Conservation (phyloP, 2,113 vertebrate species). For the Coptodon rendalli region DNA sequence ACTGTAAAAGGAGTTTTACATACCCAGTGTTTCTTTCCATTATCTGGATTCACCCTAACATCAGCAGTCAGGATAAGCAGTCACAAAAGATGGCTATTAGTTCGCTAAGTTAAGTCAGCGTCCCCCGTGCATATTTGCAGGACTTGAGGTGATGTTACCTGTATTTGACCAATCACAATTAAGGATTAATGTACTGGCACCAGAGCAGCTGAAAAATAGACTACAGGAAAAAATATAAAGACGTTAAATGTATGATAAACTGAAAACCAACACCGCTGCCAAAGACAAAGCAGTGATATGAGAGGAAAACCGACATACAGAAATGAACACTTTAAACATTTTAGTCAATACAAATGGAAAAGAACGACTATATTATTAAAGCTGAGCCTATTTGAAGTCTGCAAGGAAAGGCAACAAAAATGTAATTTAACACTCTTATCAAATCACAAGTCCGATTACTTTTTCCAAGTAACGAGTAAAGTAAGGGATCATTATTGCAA, state of each 20-base stretch:
- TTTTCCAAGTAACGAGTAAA: no score
- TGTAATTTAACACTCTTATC: not conserved
- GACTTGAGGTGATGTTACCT: not conserved
- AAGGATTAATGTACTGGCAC: not conserved
- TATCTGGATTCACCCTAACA: not conserved
- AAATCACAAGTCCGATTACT: not conserved
- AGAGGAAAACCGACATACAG: not conserved
- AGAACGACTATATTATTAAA: accelerated
- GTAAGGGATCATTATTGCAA: no score
- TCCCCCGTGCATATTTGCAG: not conserved
- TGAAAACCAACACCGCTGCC: accelerated
- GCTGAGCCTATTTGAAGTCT: not conserved
- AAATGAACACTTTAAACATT: not conserved
- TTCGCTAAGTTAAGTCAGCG: accelerated
- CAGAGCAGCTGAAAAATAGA: not conserved
- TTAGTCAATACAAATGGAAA: not conserved
- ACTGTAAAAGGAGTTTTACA: not conserved
- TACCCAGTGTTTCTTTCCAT: accelerated
- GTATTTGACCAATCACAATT: not conserved
- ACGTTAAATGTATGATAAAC: not conserved
- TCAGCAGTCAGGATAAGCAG: not conserved
- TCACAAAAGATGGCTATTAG: not conserved
- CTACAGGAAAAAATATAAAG: not conserved
- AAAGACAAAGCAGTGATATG: not conserved
- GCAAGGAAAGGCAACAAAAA: not conserved